phyloP scores from a whole-genome alignment of 2,888 invertebrate genomes.

The Torymus texanus region DNA sequence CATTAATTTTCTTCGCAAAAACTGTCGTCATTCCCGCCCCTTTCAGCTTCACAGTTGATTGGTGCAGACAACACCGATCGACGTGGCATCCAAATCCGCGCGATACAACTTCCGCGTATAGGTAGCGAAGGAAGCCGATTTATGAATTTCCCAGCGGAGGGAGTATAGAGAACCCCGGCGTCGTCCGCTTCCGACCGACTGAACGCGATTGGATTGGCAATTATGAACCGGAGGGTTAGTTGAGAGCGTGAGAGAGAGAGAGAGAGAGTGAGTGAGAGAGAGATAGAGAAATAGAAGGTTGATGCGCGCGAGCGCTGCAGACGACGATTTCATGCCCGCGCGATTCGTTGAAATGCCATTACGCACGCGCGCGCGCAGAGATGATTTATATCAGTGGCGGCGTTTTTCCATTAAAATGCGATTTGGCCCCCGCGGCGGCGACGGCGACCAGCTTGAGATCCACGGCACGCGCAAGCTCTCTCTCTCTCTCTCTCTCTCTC shows the following conservation, averaged over 20 bases:
- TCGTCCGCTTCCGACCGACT: constrained; percentile 58
- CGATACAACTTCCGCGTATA: constrained; percentile 11
- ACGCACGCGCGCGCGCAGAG: background rate
- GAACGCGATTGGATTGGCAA: constrained; percentile 60
- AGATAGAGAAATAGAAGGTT: constrained; percentile 14
- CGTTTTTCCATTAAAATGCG: constrained; percentile 48
- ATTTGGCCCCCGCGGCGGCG: constrained; percentile 27
- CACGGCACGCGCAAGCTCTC: background rate
- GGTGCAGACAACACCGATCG: background rate
- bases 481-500: background rate
- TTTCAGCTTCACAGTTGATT: background rate
- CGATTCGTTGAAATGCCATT: constrained; percentile 44
- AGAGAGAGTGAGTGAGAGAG: constrained; percentile 11
- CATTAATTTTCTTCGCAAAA: no score
- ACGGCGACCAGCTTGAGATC: background rate
- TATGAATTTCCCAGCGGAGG: constrained; percentile 49
- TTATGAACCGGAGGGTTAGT: constrained; percentile 56
- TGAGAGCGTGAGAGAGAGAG: constrained; percentile 2
- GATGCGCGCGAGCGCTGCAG: background rate
- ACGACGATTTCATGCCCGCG: constrained; percentile 17
- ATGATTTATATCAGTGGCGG: constrained; percentile 46
- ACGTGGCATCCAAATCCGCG: background rate
- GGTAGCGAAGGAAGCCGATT: constrained; percentile 22
- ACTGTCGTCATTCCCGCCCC: no score
- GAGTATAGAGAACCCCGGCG: background rate